Conservation (phyloP, 2,888 invertebrate species). For the Ferrisia virgata region DNA sequence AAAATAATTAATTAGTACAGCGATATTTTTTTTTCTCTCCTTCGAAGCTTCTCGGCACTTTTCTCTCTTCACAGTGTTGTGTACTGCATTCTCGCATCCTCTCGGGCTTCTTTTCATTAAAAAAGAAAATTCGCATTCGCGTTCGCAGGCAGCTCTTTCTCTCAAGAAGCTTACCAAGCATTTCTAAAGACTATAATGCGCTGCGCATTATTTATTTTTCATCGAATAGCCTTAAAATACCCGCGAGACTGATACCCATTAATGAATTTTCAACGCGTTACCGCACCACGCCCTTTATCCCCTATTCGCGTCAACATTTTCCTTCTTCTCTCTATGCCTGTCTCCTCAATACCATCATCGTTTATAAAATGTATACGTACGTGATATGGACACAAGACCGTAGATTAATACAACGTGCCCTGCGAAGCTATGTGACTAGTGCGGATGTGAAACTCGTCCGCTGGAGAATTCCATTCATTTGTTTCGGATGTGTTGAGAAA, state of each 20-base stretch:
- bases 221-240: neutral
- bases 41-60: too few species aligned
- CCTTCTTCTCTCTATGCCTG: too few species aligned
- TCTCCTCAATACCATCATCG: too few species aligned
- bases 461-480: neutral
- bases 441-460: neutral
- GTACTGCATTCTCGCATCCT: neutral
- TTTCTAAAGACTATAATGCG: neutral
- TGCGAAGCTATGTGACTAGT: neutral
- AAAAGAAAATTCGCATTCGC: neutral
- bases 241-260: constrained; percentile 2
- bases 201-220: neutral
- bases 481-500: neutral
- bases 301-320: neutral
- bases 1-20: neutral
- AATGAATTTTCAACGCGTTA: neutral
- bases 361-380: too few species aligned
- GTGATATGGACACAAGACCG: too few species aligned
- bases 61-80: too few species aligned
- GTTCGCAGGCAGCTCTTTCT: neutral
- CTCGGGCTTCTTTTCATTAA: neutral
- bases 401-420: neutral
- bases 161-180: neutral
- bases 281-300: neutral
- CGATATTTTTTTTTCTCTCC: neutral